Conservation (phyloP, 2,888 invertebrate species). For the Anorthoa munda region DNA sequence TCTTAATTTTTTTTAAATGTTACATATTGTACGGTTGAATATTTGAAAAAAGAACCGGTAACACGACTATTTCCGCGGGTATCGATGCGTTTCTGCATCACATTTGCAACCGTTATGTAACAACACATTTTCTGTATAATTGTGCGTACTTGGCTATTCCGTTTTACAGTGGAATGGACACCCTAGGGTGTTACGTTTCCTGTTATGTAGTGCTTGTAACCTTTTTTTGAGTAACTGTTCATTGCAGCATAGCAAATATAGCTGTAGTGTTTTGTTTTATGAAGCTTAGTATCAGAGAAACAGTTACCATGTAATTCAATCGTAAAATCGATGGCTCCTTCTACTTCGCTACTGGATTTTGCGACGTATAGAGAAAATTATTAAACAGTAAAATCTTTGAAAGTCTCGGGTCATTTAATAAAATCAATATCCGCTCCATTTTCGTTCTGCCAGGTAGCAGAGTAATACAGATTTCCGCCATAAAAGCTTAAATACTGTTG, state of each 20-base stretch:
- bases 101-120: constrained; percentile 61
- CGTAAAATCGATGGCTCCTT: not conserved
- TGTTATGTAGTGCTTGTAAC: constrained; percentile 47
- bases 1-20: constrained; percentile 1
- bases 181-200: constrained; percentile 59
- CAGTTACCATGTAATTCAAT: not conserved
- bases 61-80: constrained; percentile 52
- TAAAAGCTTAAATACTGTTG: not conserved
- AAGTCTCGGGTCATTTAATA: not conserved
- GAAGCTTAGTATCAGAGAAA: not conserved
- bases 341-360: not conserved
- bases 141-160: constrained; percentile 55
- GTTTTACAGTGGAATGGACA: constrained; percentile 63
- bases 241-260: constrained; percentile 16
- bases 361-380: not conserved
- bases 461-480: not conserved
- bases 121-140: constrained; percentile 59
- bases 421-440: not conserved
- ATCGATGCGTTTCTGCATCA: constrained; percentile 62
- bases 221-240: constrained; percentile 52
- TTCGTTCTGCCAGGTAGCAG: not conserved
- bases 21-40: constrained; percentile 22
- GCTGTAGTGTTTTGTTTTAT: constrained; percentile 8
- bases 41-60: constrained; percentile 53
- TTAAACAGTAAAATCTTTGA: not conserved